A percentile compares a stretch with the other conserved stretches of the same genome.
phyloP scores from a whole-genome alignment of 2,888 invertebrate species.

The Hoplodrina ambigua region DNA sequence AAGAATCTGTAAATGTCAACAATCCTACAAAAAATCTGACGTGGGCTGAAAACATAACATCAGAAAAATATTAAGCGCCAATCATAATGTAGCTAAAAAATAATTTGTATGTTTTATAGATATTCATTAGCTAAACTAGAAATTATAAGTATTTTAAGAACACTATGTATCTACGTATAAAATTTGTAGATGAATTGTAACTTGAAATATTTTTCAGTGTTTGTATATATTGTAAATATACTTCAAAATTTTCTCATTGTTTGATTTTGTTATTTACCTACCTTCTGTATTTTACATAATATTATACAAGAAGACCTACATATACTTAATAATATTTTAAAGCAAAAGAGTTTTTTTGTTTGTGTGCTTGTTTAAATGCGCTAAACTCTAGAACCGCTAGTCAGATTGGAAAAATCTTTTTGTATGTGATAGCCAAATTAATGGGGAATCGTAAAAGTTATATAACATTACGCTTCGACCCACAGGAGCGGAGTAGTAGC shows the following conservation, averaged over 20 bases:
- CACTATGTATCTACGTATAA: constrained; percentile 47
- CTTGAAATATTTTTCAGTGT: constrained; percentile 62
- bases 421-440: too few species aligned
- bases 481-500: too few species aligned
- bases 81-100: constrained; percentile 5
- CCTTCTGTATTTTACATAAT: neutral
- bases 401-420: too few species aligned
- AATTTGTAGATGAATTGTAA: constrained; percentile 54
- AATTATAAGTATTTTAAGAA: constrained; percentile 26
- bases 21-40: too few species aligned
- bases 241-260: constrained; percentile 58
- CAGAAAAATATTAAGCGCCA: neutral
- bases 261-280: constrained; percentile 44
- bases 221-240: constrained; percentile 76
- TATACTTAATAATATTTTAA: too few species aligned
- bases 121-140: constrained; percentile 28
- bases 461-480: too few species aligned
- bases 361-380: too few species aligned
- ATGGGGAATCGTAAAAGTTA: too few species aligned
- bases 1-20: too few species aligned
- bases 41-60: neutral
- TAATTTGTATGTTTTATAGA: constrained; percentile 27
- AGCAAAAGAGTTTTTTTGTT: too few species aligned
- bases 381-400: too few species aligned
- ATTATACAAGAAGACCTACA: neutral